Evolutionary conservation across 2,797 vertebrate species (phyloP).

Genomic region (Gallinago nigripennis): DNA sequence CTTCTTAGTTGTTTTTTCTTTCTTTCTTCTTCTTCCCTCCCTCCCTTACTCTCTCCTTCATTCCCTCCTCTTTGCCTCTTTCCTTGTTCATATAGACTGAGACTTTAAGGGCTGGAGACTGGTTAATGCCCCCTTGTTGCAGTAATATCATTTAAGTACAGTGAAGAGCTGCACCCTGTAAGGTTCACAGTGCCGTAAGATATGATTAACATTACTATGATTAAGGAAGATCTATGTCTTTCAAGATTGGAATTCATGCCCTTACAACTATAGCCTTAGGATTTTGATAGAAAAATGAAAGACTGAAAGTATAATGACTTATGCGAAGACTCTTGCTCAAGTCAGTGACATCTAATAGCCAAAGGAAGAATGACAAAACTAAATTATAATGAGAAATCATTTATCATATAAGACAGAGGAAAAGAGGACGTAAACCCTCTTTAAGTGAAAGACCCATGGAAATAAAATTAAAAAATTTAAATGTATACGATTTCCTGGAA

Average conservation of each 20-base stretch:
- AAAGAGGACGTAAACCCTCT: background rate
- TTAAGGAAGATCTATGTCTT: background rate
- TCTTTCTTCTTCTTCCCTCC: background rate
- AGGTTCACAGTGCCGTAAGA: background rate
- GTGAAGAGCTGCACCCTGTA: background rate
- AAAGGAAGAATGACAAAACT: slow-evolving; percentile 11
- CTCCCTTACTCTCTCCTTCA: background rate
- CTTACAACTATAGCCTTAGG: background rate
- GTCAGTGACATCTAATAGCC: background rate
- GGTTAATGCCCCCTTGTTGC: background rate
- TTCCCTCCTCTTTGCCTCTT: background rate
- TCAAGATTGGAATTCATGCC: background rate
- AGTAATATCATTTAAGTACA: background rate
- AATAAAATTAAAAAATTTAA: background rate
- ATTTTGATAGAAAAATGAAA: slow-evolving; percentile 5
- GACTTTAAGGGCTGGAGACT: background rate
- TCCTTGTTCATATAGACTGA: background rate
- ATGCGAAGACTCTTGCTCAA: background rate
- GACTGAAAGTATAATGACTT: background rate
- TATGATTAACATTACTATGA: background rate
- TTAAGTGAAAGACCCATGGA: background rate
- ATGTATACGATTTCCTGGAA: background rate
- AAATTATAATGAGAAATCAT: slow-evolving; percentile 6
- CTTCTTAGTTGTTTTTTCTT: background rate
- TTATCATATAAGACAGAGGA: background rate